These are phyloP conservation scores for Hyaena hyaena DNA, from an alignment of 2,113 vertebrate species.

Conservation along the genomic window DNA sequence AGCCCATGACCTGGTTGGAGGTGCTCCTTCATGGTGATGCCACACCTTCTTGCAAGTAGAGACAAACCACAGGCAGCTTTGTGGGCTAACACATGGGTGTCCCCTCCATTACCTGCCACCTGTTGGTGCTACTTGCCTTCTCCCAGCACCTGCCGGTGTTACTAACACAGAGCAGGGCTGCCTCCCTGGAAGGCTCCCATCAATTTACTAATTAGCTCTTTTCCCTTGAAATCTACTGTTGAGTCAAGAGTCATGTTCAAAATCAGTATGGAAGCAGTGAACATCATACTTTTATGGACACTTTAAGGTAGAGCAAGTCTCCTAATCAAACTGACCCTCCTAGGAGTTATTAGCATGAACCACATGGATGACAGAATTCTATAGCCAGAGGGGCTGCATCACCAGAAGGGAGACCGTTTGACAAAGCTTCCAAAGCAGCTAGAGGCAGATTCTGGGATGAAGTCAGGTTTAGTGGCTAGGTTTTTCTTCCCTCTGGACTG, in stretches of 20 bases:
- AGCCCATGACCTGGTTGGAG: neutral
- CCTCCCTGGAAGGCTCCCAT: neutral
- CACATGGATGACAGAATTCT: neutral
- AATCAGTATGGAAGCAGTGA: neutral
- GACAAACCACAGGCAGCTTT: neutral
- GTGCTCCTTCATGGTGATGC: neutral
- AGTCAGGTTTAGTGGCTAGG: neutral
- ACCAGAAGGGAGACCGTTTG: no score
- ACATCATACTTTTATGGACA: neutral
- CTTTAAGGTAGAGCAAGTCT: neutral
- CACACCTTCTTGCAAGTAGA: neutral
- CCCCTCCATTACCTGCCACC: neutral
- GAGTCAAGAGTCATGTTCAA: neutral
- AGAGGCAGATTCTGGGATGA: neutral
- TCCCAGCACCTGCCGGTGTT: neutral
- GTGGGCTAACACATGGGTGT: neutral
- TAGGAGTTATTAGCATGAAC: neutral
- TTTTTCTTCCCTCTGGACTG: neutral
- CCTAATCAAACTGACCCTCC: neutral
- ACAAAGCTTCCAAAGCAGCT: neutral
- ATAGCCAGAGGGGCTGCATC: neutral
- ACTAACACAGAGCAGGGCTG: neutral
- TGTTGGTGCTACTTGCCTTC: neutral
- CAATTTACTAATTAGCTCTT: constrained; percentile 2
- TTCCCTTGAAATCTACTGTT: neutral